Evolutionary conservation across 2,113 vertebrate species (phyloP), one percentile per base, ranked within the genome.

Genomic region (Mesocricetus auratus): DNA sequence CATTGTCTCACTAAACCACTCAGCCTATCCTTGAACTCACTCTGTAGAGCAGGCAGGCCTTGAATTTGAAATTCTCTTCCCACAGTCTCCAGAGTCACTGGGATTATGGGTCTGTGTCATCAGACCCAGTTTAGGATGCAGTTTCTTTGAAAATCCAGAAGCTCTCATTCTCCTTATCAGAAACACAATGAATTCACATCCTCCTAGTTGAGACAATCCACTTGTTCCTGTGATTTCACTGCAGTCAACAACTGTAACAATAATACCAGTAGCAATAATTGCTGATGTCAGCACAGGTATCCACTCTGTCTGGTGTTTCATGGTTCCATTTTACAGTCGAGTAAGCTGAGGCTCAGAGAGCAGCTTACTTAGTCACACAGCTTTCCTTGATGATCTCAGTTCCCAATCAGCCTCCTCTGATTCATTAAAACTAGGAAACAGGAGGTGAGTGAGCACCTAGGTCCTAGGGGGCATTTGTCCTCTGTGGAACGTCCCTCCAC

Each of bases 241-340:
- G 89, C 36, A 33, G 45, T 56, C 71, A 86, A 56, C 13, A 68
- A 50, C 17, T 16, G 7, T 60, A 56, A 45, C 24, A 79, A 50
- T 11, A 47, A 9, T 2, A 45, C 33, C n/a, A 8, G 45, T 68
- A 74, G 47, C 69, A 50, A 39, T 81, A 53, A 75, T 33, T 29
- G 47, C 45, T 33, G 73, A 53, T 26, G n/a, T 75, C 5, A 86
- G 7, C 82, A 81, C 86, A 74, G 8, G 6, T 16, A 79, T 39
- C 17, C 68, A 78, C 10, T 83, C 56, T 92, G 45, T 62, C 71
- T 26, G n/a, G 62, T 60, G 15, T 21, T 96, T 94, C 79, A 45
- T 12, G 62, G 83, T 17, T 68, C 85, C 66, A 89, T 90, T 96
- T 97, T 88, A 95, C 9, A 91, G 91, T 64, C 21, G 47, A 94